Conservation (phyloP, 53 echinoderm and acorn worm species). For the Stichopus horrens region DNA sequence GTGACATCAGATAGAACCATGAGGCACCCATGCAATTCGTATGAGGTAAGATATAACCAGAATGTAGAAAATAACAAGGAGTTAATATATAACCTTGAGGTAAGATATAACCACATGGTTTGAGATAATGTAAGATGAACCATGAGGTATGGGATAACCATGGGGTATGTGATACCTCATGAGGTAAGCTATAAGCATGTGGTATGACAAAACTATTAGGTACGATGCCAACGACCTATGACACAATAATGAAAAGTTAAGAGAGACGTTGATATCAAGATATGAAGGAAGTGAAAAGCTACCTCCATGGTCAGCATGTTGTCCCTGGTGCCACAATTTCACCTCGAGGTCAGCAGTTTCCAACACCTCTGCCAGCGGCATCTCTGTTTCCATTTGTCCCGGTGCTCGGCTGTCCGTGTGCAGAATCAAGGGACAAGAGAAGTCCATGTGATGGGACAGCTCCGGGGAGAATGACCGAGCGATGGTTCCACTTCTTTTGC, state of each 20-base stretch:
- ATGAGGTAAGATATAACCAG: too few species aligned
- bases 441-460: conserved; percentile 87
- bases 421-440: conserved; percentile 77
- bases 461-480: conserved; percentile 91
- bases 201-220: too few species aligned
- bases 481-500: conserved; percentile 77
- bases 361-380: conserved; percentile 84
- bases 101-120: too few species aligned
- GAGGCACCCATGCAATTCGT: too few species aligned
- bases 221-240: too few species aligned
- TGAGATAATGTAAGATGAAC: too few species aligned
- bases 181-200: too few species aligned
- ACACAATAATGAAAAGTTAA: neutral
- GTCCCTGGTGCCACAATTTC: conserved; percentile 95
- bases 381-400: conserved; percentile 54
- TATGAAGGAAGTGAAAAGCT: neutral
- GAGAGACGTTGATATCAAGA: neutral
- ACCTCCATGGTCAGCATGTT: conserved; percentile 36
- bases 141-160: too few species aligned
- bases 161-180: too few species aligned
- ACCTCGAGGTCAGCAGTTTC: conserved; percentile 85
- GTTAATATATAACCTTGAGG: too few species aligned
- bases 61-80: too few species aligned
- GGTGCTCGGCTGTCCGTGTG: conserved; percentile 10
- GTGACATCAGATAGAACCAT: too few species aligned